Conservation (phyloP, 2,113 vertebrate genomes). For the Tympanuchus pallidicinctus region DNA sequence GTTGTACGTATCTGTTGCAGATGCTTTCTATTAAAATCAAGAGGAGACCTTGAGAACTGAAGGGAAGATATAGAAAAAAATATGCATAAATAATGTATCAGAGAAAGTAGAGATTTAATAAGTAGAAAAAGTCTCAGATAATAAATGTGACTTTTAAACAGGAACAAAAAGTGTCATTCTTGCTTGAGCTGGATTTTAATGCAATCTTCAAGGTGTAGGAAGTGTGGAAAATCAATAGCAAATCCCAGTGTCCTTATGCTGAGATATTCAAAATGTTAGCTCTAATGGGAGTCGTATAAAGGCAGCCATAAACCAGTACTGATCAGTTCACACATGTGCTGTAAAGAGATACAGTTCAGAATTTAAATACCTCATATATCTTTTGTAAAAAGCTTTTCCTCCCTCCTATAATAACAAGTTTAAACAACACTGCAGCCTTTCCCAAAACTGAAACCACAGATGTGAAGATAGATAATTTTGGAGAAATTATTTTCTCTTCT, state of each 20-base stretch:
- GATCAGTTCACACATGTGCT: slow-evolving; percentile 73
- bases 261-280: slow-evolving; percentile 80
- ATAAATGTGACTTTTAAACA: slow-evolving; percentile 71
- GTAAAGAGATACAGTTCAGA: slow-evolving; percentile 71
- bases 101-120: slow-evolving; percentile 70
- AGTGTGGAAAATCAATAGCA: slow-evolving; percentile 78
- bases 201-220: slow-evolving; percentile 74
- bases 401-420: slow-evolving; percentile 64
- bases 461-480: slow-evolving; percentile 70
- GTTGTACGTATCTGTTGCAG: background rate
- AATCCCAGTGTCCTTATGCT: slow-evolving; percentile 75
- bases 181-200: slow-evolving; percentile 75
- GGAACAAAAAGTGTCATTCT: slow-evolving; percentile 77
- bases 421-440: slow-evolving; percentile 66
- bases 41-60: slow-evolving; percentile 48
- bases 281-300: slow-evolving; percentile 73
- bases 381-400: slow-evolving; percentile 59
- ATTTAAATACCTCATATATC: slow-evolving; percentile 71
- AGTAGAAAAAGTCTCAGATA: slow-evolving; percentile 66
- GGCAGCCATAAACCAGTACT: slow-evolving; percentile 62
- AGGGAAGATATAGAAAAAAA: slow-evolving; percentile 48
- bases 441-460: slow-evolving; percentile 63
- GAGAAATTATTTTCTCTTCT: slow-evolving; percentile 81
- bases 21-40: slow-evolving; percentile 14
- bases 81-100: slow-evolving; percentile 60